phyloP scores from a whole-genome alignment of 1,140 invertebrate genomes.

The Akabosia matsudoensis region DNA sequence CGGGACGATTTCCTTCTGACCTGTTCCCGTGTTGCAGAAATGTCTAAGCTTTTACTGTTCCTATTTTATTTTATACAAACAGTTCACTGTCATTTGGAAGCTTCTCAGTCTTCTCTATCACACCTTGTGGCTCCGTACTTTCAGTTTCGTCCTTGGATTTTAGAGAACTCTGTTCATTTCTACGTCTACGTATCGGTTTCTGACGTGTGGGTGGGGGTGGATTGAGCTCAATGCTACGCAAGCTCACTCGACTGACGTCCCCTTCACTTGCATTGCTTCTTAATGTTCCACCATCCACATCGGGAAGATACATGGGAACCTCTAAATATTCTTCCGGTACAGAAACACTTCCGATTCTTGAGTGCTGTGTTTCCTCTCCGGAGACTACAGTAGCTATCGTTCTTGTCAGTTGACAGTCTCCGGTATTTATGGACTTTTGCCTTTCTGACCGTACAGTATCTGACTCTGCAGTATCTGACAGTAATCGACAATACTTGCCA shows the following conservation, averaged over 20 bases:
- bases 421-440: background rate
- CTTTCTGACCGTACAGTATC: too few relatives aligned
- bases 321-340: background rate
- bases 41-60: too few relatives aligned
- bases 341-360: background rate
- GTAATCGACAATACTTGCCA: too few relatives aligned
- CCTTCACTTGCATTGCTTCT: conserved; percentile 22
- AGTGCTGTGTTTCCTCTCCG: background rate
- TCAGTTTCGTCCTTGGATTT: background rate
- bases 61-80: conserved; percentile 15
- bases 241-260: background rate
- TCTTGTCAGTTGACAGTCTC: background rate
- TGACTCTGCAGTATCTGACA: too few relatives aligned
- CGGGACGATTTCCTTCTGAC: too few relatives aligned
- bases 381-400: background rate
- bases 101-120: background rate
- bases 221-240: background rate
- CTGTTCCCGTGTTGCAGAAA: too few relatives aligned
- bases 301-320: background rate
- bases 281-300: background rate
- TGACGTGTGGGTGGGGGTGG: background rate
- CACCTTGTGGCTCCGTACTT: background rate
- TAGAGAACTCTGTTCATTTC: background rate
- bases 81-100: conserved; percentile 15
- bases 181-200: background rate